Conservation (phyloP, 1,140 invertebrate species). For the Anastatus disparis region DNA sequence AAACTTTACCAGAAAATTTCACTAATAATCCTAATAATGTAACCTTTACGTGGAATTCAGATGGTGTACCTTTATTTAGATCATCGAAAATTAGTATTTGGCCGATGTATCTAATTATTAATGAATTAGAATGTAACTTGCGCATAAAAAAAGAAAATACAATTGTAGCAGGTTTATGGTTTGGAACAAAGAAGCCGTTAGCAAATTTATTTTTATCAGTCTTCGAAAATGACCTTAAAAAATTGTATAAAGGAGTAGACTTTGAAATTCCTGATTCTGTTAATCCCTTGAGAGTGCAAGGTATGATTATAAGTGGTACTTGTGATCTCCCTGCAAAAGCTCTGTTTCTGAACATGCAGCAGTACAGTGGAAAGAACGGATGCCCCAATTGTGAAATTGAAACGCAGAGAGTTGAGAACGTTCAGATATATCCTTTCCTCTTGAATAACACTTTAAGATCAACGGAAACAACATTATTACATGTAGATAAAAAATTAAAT, state of each 20-base stretch:
- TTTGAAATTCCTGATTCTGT: background rate
- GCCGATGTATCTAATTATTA: no score
- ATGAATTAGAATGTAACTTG: no score
- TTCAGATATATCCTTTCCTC: background rate
- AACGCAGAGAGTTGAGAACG: no score
- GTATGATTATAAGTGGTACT: background rate
- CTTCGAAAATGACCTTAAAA: background rate
- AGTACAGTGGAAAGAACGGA: no score
- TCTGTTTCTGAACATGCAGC: background rate
- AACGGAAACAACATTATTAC: background rate
- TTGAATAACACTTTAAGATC: background rate
- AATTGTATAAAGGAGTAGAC: slow-evolving; percentile 1
- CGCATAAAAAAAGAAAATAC: no score
- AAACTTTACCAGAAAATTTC: no score
- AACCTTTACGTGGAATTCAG: no score
- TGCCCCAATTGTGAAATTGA: background rate
- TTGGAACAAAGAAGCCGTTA: background rate
- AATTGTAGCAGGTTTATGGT: no score
- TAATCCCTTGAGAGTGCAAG: background rate
- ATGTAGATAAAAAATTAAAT: no score
- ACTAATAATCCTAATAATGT: no score
- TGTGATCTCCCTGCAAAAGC: background rate
- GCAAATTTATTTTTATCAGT: background rate
- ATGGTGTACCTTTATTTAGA: no score
- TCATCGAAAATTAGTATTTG: no score